A percentile compares a stretch with the other conserved stretches of the same genome.
Evolutionary conservation across 2,888 invertebrate genomes (phyloP).

Genomic region (Lasius fuliginosus): DNA sequence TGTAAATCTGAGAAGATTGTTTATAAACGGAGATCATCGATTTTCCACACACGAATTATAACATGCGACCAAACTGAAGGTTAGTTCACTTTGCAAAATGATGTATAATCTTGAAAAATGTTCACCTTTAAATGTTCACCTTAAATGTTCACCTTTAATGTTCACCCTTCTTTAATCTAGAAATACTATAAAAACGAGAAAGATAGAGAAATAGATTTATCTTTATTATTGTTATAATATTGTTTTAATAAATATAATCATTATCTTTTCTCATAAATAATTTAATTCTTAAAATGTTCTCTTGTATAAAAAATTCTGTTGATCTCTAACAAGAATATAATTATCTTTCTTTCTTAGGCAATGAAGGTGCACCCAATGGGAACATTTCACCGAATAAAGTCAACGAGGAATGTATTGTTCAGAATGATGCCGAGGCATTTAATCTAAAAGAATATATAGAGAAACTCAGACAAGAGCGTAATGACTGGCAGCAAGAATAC

Average conservation of each 20-base stretch:
- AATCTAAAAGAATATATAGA: conserved; percentile 76
- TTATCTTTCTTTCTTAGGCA: not conserved
- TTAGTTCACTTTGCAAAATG: conserved; percentile 55
- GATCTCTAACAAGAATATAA: not conserved
- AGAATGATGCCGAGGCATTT: conserved; percentile 63
- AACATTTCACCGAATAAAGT: not conserved
- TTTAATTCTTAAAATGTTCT: not conserved
- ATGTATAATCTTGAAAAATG: not conserved
- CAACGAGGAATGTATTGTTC: not conserved
- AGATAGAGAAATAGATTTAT: not conserved
- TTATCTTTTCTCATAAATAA: not conserved
- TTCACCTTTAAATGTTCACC: not conserved
- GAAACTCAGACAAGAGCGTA: conserved; percentile 75
- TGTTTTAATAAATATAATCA: conserved; percentile 8
- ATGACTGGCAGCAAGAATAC: conserved; percentile 75
- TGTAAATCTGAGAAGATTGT: conserved; percentile 36
- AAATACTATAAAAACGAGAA: not conserved
- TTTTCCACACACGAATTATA: conserved; percentile 70
- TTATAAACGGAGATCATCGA: conserved; percentile 76
- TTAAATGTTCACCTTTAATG: not conserved
- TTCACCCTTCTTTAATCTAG: not conserved
- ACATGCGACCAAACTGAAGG: conserved; percentile 50
- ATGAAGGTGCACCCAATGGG: not conserved
- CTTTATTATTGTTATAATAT: not conserved
- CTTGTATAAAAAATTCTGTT: too few species aligned